phyloP scores from a whole-genome alignment of 2,888 invertebrate species.

The Morpho deidamia region DNA sequence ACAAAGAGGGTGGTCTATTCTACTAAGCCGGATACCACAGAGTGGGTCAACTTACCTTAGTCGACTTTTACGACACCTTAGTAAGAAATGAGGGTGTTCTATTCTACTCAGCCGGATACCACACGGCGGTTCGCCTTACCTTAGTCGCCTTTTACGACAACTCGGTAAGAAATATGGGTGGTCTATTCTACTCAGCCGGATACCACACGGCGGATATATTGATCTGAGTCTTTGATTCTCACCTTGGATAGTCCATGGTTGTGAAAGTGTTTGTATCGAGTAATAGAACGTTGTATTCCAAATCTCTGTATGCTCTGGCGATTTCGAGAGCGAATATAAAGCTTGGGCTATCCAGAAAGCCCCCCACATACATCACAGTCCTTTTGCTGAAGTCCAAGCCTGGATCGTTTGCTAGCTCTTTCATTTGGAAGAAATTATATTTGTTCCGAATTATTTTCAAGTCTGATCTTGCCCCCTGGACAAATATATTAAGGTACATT shows the following conservation, averaged over 20 bases:
- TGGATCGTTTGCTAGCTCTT: slow-evolving; percentile 37
- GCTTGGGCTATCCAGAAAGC: slow-evolving; percentile 47
- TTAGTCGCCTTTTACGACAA: too few relatives aligned
- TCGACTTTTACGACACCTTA: too few relatives aligned
- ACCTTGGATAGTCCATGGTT: slow-evolving; percentile 50
- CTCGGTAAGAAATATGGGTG: too few relatives aligned
- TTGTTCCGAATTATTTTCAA: slow-evolving; percentile 26
- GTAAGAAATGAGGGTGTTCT: too few relatives aligned
- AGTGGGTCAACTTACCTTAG: too few relatives aligned
- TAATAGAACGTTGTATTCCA: slow-evolving; percentile 36
- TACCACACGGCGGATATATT: too few relatives aligned
- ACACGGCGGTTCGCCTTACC: too few relatives aligned
- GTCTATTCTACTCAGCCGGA: too few relatives aligned
- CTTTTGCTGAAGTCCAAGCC: slow-evolving; percentile 38
- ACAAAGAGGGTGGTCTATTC: too few relatives aligned
- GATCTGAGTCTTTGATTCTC: slow-evolving; percentile 23
- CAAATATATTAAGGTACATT: slow-evolving; percentile 36
- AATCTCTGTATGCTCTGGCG: slow-evolving; percentile 36
- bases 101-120: too few relatives aligned
- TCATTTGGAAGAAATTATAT: slow-evolving; percentile 51
- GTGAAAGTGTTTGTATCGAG: slow-evolving; percentile 30
- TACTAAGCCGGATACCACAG: too few relatives aligned
- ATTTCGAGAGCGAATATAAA: slow-evolving; percentile 32
- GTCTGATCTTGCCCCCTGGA: slow-evolving; percentile 31
- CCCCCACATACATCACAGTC: slow-evolving; percentile 49